Evolutionary conservation across 2,888 invertebrate species (phyloP).

Genomic region (Lypha dubia): DNA sequence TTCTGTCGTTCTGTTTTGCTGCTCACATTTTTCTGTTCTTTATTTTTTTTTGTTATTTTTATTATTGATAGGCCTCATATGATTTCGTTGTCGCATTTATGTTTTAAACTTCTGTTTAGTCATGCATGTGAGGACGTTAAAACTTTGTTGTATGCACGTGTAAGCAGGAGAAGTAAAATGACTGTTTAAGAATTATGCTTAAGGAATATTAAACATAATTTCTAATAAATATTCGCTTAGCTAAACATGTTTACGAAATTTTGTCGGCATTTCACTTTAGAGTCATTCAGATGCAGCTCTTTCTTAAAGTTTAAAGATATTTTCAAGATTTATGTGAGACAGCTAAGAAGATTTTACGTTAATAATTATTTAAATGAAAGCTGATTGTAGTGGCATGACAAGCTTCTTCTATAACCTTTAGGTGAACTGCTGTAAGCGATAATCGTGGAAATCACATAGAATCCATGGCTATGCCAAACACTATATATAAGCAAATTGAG

Average conservation of each 20-base stretch:
- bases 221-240: background rate
- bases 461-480: too few relatives aligned
- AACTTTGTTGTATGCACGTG: background rate
- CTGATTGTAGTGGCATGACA: too few relatives aligned
- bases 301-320: too few relatives aligned
- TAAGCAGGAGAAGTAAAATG: background rate
- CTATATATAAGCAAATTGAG: too few relatives aligned
- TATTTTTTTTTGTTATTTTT: background rate
- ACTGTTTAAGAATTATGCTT: background rate
- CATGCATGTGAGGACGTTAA: conserved; percentile 21
- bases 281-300: too few relatives aligned
- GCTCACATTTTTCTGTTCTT: background rate
- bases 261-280: too few relatives aligned
- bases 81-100: conserved; percentile 48
- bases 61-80: conserved; percentile 48
- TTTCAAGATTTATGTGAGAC: too few relatives aligned
- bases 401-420: too few relatives aligned
- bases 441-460: too few relatives aligned
- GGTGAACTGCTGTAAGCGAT: too few relatives aligned
- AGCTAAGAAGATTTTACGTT: too few relatives aligned
- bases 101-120: conserved; percentile 4
- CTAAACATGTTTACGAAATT: background rate
- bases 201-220: background rate
- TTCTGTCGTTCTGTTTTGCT: background rate
- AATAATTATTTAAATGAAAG: too few relatives aligned